Evolutionary conservation across 2,797 vertebrate species (phyloP).

Genomic region (Lutjanus campechanus): DNA sequence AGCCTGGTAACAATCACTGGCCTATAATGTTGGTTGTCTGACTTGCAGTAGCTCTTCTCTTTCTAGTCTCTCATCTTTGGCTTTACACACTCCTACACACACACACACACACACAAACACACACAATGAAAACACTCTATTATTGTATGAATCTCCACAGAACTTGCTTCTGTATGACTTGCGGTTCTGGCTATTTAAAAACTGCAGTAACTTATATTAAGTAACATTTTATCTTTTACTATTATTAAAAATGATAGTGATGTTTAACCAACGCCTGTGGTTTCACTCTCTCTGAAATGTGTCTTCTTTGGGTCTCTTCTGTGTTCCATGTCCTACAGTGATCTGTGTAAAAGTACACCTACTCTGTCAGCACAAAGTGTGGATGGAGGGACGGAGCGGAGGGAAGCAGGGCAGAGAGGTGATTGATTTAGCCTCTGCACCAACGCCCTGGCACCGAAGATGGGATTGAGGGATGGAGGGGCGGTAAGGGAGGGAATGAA

Average conservation of each 20-base stretch:
- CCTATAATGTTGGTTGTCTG: constrained; percentile 43
- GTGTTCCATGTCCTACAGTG: constrained; percentile 42
- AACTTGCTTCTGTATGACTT: constrained; percentile 66
- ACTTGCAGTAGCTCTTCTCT: constrained; percentile 40
- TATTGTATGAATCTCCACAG: constrained; percentile 67
- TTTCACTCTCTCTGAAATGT: constrained; percentile 47
- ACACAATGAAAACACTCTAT: constrained; percentile 26
- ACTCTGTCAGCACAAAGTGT: constrained; percentile 67
- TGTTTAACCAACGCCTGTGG: constrained; percentile 62
- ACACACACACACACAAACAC: constrained; percentile 27
- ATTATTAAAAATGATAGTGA: constrained; percentile 74
- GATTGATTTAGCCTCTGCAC: constrained; percentile 73
- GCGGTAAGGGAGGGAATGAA: constrained; percentile 1
- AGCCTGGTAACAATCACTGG: constrained; percentile 25
- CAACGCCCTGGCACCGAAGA: constrained; percentile 50
- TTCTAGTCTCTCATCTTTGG: constrained; percentile 44
- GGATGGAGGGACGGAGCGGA: constrained; percentile 23
- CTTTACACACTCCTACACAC: constrained; percentile 30
- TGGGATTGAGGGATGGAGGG: constrained; percentile 30
- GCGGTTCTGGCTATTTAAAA: constrained; percentile 75
- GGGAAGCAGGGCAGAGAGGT: constrained; percentile 41
- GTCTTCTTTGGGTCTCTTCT: constrained; percentile 36
- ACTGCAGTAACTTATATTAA: constrained; percentile 86
- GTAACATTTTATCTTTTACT: constrained; percentile 79
- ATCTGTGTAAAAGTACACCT: constrained; percentile 41